Evolutionary conservation across 2,888 invertebrate species (phyloP), one percentile per base, ranked within the genome.

Genomic region (Pyrrhia umbra): DNA sequence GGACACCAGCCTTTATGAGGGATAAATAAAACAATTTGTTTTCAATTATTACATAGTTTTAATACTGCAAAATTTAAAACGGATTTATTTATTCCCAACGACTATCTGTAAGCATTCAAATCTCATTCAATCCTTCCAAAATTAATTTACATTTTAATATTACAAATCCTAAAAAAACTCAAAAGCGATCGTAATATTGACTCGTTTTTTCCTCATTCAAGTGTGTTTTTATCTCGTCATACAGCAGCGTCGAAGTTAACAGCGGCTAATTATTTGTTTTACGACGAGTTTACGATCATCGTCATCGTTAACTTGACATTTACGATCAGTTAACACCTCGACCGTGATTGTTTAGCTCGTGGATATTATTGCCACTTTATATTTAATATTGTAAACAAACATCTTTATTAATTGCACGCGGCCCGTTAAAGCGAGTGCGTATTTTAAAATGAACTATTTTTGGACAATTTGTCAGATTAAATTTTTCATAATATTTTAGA

Each of bases 191-290:
- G 27, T 27, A 50, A 62, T 67, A 47, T 34, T 50, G 55, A 62
- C 16, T 58, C 40, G 46, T 72, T 76, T 72, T 68, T 66, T 61
- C 52, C 66, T 63, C 66, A 65, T 71, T 74, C 68, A 60, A 77
- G 62, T 56, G 21, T 54, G 66, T 78, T 81, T 79, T 80, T 79
- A 85, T 82, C 81, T 82, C 62, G 39, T 30, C 72, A 67, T 64
- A 70, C 81, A 79, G 83, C 79, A 79, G 85, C 83, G 52, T 61
- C 60, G 72, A 80, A 77, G 81, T 84, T 84, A 83, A 82, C 84
- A 80, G 80, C 80, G 70, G 60, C 85, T 93, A 92, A 93, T 94
- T 93, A 92, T 94, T 94, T 92, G 92, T 93, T 94, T 94, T 91
- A 94, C 92, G 93, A 90, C 89, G 88, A 85, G 87, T 93, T 94